Conservation (phyloP, 2,797 vertebrate genomes). For the Rhinoraja longicauda region DNA sequence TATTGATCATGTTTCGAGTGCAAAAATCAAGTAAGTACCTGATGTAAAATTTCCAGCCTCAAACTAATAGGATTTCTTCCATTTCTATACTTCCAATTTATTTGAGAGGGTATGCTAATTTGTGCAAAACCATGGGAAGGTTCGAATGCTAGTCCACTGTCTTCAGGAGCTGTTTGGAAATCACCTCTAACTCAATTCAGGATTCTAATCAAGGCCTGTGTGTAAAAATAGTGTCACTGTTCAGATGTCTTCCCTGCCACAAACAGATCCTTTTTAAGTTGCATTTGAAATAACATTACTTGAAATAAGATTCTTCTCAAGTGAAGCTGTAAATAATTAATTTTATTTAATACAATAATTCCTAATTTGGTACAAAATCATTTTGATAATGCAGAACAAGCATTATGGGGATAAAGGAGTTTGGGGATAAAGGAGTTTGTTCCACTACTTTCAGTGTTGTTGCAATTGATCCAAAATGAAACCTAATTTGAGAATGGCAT, state of each 20-base stretch:
- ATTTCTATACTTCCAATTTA: no score
- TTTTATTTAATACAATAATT: constrained; percentile 66
- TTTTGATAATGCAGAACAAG: constrained; percentile 32
- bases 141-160: no score
- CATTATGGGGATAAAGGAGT: neutral
- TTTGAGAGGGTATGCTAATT: no score
- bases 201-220: neutral
- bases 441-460: constrained; percentile 13
- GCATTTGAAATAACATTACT: neutral
- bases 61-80: no score
- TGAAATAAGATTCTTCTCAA: constrained; percentile 19
- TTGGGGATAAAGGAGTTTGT: neutral
- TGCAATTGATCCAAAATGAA: constrained; percentile 28
- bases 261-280: neutral
- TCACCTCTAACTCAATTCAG: neutral
- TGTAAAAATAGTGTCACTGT: no score
- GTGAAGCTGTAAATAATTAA: constrained; percentile 33
- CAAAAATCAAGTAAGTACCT: no score
- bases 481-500: neutral
- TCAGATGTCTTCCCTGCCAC: no score
- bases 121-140: no score
- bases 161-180: no score
- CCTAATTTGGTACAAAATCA: constrained; percentile 67
- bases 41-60: no score
- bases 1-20: no score